phyloP scores from a whole-genome alignment of 2,797 vertebrate species.

The Cottoperca gobio region DNA sequence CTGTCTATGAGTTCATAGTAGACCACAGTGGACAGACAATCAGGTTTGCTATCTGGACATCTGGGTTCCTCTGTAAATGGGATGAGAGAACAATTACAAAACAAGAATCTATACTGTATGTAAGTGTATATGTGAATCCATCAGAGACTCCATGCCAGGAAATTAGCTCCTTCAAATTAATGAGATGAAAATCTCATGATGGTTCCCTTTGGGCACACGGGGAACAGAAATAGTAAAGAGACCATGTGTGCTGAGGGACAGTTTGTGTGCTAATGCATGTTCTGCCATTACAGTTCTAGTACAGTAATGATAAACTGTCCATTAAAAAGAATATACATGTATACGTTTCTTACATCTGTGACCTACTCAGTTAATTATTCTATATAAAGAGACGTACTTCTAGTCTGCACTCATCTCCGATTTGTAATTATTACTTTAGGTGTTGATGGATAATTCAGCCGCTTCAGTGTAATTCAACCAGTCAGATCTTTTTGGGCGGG shows the following conservation, averaged over 20 bases:
- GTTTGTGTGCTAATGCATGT: constrained; percentile 17
- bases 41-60: neutral
- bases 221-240: constrained; percentile 69
- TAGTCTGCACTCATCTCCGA: neutral
- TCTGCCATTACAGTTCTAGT: neutral
- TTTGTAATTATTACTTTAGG: neutral
- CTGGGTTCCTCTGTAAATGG: neutral
- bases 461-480: neutral
- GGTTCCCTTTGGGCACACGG: constrained; percentile 42
- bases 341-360: neutral
- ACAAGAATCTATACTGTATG: neutral
- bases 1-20: constrained; percentile 4
- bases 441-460: neutral
- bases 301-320: neutral
- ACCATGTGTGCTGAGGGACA: constrained; percentile 36
- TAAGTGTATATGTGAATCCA: constrained; percentile 23
- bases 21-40: neutral
- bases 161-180: constrained; percentile 68
- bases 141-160: constrained; percentile 42
- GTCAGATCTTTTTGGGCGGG: neutral
- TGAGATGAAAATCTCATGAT: constrained; percentile 61
- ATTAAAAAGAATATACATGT: no score
- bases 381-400: neutral
- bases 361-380: neutral
- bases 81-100: neutral